Evolutionary conservation across 2,888 invertebrate species (phyloP), one percentile per base, ranked within the genome.

Genomic region (Rhorus exstirpatorius): DNA sequence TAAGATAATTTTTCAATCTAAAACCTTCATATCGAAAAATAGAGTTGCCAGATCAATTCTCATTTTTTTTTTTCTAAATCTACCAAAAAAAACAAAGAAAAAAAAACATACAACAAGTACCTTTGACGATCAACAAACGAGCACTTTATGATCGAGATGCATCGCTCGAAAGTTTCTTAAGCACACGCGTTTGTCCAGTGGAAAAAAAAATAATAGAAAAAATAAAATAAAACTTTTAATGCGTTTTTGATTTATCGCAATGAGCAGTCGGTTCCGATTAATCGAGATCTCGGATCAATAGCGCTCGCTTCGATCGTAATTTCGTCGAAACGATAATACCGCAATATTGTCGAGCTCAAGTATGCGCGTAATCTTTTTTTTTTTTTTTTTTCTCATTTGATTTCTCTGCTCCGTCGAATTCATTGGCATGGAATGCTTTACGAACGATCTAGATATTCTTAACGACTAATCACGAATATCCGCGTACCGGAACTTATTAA

Each of bases 21-120:
- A 81, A 77, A 78, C 46, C 63, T 78, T n/a, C 38, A 60, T 79
- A 79, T 79, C 63, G 63, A n/a, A 82, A 82, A 82, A 82, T 82
- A 82, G 68, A 46, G 12, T 55, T 53, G 46, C n/a, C 41, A 70
- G 63, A 71, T 82, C 21, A 53, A 65, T 38, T 71, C n/a, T n/a
- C n/a, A n/a, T 78, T 78, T 49, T 41, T 65, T 10, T 68, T 71
- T 44, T 17, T 60, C 8, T 71, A 58, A 63, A 3, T 38, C 44
- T 68, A 71, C 35, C 7, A 19, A 46, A 63, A 26, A 14, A 46
- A 41, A 41, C n/a, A n/a, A 6, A 31, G 31, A 31, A 31, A 31
- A 55, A 53, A 21, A 31, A 53, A 53, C 8, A 81, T 17, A 24
- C 17, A 46, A 19, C 38, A 12, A 44, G 21, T 49, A 58, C 19